phyloP scores from a whole-genome alignment of 1,140 invertebrate species.

The Cotesia chilonis region DNA sequence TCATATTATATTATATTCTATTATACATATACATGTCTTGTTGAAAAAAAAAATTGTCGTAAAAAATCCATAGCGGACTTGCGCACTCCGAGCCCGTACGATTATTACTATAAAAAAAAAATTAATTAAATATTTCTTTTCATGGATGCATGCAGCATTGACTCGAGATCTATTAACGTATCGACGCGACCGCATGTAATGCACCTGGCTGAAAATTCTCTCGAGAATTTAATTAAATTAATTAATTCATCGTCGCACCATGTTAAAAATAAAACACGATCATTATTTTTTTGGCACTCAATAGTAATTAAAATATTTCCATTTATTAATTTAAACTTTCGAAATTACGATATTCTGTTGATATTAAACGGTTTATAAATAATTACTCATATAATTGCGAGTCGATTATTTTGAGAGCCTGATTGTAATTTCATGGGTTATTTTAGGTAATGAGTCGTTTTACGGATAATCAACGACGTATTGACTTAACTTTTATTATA shows the following conservation, averaged over 20 bases:
- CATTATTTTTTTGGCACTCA: neutral
- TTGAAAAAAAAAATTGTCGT: neutral
- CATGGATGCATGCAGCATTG: conserved; percentile 7
- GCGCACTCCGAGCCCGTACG: neutral
- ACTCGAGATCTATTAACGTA: conserved; percentile 17
- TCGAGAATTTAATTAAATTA: conserved; percentile 33
- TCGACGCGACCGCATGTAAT: conserved; percentile 19
- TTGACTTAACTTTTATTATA: too few species aligned
- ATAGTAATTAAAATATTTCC: too few species aligned
- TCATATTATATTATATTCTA: neutral
- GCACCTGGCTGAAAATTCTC: conserved; percentile 12
- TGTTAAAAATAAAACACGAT: neutral
- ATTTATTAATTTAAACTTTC: too few species aligned
- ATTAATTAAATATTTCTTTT: conserved; percentile 29
- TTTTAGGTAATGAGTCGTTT: too few species aligned
- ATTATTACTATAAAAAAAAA: conserved; percentile 21
- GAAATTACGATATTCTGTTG: too few species aligned
- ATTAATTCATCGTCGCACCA: conserved; percentile 26
- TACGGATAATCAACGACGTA: too few species aligned
- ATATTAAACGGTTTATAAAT: too few species aligned
- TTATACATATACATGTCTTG: conserved; percentile 1
- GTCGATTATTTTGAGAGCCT: too few species aligned
- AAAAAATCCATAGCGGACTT: conserved; percentile 11
- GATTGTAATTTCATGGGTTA: too few species aligned
- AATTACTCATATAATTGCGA: too few species aligned